Conservation (phyloP, 2,888 invertebrate genomes). For the Buathra laborator region DNA sequence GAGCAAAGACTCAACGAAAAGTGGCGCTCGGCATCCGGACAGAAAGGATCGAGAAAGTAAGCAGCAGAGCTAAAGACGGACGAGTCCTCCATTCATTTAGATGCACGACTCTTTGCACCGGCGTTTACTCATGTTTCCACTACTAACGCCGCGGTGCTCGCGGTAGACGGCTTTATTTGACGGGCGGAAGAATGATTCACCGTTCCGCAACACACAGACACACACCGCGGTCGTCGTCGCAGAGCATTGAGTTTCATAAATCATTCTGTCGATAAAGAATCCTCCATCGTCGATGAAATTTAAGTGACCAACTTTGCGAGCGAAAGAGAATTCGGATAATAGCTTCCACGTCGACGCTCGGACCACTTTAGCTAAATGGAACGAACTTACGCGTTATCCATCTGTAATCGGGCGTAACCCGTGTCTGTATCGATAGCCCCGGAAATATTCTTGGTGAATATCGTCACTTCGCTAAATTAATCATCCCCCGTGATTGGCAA, state of each 20-base stretch:
- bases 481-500: too few relatives aligned
- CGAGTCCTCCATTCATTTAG: conserved; percentile 49
- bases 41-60: conserved; percentile 34
- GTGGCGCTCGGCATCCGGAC: conserved; percentile 23
- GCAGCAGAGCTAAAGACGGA: conserved; percentile 25
- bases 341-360: neutral
- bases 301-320: conserved; percentile 28
- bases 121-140: conserved; percentile 32
- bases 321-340: too few relatives aligned
- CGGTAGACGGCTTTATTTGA: conserved; percentile 50
- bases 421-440: too few relatives aligned
- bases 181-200: conserved; percentile 2
- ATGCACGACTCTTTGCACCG: conserved; percentile 33
- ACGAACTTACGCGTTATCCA: too few relatives aligned
- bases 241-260: conserved; percentile 53
- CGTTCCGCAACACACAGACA: neutral
- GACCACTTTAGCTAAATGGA: too few relatives aligned
- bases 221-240: neutral
- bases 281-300: conserved; percentile 40
- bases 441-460: too few relatives aligned
- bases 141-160: conserved; percentile 16
- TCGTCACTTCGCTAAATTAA: too few relatives aligned
- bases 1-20: conserved; percentile 47
- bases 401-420: too few relatives aligned
- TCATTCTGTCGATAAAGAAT: conserved; percentile 49